phyloP scores from a whole-genome alignment of 2,888 invertebrate species.

The Scaptodrosophila latifasciaeformis region DNA sequence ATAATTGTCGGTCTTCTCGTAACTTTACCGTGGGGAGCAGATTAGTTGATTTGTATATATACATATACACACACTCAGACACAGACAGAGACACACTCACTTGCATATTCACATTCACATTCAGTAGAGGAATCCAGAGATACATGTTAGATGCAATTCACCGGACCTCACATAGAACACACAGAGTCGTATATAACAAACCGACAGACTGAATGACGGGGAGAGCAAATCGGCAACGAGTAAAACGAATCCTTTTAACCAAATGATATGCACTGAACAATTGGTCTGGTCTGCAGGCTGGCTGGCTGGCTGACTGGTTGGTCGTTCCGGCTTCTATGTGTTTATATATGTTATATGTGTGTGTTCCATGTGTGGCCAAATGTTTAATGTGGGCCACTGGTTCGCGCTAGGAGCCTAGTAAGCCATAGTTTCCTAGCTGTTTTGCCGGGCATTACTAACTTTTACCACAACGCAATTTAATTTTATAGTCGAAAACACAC shows the following conservation, averaged over 20 bases:
- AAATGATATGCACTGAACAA: constrained; percentile 68
- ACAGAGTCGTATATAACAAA: not conserved
- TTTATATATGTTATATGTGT: constrained; percentile 9
- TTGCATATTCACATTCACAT: constrained; percentile 6
- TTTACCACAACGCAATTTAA: constrained; percentile 67
- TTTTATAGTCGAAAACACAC: constrained; percentile 69
- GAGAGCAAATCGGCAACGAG: constrained; percentile 33
- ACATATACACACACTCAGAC: constrained; percentile 24
- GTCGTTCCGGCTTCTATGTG: constrained; percentile 10
- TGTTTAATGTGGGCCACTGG: constrained; percentile 51
- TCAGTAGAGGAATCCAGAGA: too few relatives aligned
- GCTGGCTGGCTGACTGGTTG: constrained; percentile 9
- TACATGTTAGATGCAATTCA: too few relatives aligned
- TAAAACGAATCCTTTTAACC: constrained; percentile 71
- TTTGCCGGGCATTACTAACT: constrained; percentile 57
- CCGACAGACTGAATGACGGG: not conserved
- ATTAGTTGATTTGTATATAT: constrained; percentile 64
- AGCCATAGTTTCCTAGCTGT: constrained; percentile 43
- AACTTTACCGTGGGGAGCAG: constrained; percentile 69
- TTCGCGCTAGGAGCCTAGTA: constrained; percentile 39
- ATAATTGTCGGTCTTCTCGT: constrained; percentile 70
- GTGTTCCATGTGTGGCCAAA: constrained; percentile 46
- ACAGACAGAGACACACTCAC: constrained; percentile 6
- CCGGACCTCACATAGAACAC: too few relatives aligned
- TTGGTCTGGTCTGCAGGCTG: constrained; percentile 55